These are phyloP conservation scores for Hydrolagus affinis DNA, from an alignment of 2,113 vertebrate species.

Conservation along the genomic window DNA sequence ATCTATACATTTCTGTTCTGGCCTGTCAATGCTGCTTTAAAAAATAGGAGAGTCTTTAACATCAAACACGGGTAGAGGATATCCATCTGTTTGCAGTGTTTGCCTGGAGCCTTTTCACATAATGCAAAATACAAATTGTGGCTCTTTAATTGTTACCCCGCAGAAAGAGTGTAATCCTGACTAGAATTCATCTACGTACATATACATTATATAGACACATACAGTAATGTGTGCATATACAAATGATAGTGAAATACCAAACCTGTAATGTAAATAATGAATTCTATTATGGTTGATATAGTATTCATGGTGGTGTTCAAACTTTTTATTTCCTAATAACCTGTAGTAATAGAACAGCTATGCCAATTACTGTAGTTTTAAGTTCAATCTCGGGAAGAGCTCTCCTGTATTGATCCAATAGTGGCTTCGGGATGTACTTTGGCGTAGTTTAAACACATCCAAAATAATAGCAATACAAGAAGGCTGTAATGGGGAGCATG, in stretches of 20 bases:
- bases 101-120: conserved; percentile 53
- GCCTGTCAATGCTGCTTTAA: conserved; percentile 64
- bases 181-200: background rate
- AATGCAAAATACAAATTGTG: conserved; percentile 56
- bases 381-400: background rate
- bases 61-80: conserved; percentile 58
- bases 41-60: conserved; percentile 50
- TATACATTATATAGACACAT: background rate
- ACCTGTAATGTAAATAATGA: background rate
- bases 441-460: background rate
- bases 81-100: conserved; percentile 58
- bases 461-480: background rate
- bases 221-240: background rate
- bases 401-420: background rate
- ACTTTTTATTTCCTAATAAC: background rate
- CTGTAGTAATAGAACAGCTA: background rate
- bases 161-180: background rate
- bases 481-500: background rate
- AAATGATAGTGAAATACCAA: conserved; percentile 3
- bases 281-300: background rate
- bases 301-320: background rate
- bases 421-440: background rate
- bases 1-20: conserved; percentile 56
- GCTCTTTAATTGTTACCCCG: conserved; percentile 63
- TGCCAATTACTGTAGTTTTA: background rate